Evolutionary conservation across 2,113 vertebrate species (phyloP), one percentile per base, ranked within the genome.

Genomic region (Galeopterus variegatus): DNA sequence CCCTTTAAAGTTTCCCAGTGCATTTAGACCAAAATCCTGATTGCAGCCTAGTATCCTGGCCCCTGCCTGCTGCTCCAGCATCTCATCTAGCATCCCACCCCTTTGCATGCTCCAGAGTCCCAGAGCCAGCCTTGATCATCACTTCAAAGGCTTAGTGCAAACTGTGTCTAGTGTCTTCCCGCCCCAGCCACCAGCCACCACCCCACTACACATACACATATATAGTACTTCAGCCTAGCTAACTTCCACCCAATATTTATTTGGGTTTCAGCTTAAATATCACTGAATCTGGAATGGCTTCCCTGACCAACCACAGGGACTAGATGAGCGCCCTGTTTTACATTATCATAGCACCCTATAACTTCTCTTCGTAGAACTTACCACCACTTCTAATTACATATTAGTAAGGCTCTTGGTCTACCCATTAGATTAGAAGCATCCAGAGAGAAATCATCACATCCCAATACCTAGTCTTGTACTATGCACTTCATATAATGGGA

Each of bases 211-310:
- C 31, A 36, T 28, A 60, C 33, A 69, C 41, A 41, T 41, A 41
- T 41, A 41, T 41, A 41, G 41, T 41, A 41, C 19, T 84, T 17
- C 11, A 69, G 50, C n/a, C 65, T 23, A 28, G 56, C 41, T n/a
- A 70, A 83, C 65, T 33, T 88, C 41, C 8, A 60, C 17, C 69
- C 85, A 83, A 8, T 19, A 76, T 64, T 65, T 69, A 64, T 15
- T 92, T 54, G 60, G 65, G 70, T 88, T 92, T 88, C 52, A 52
- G 24, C 77, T 69, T 67, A 73, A 86, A 64, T 58, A 73, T 69
- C 56, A 73, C 23, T 24, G 56, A 36, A 54, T 54, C 65, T 70
- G 52, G 26, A 86, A 83, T 45, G 6, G 24, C 56, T 54, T 96
- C 83, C 28, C 9, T 89, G 67, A 83, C 7, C 76, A 69, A 62